Evolutionary conservation across 2,113 vertebrate genomes (phyloP), one percentile per base, ranked within the genome.

Genomic region (Paralichthys olivaceus): DNA sequence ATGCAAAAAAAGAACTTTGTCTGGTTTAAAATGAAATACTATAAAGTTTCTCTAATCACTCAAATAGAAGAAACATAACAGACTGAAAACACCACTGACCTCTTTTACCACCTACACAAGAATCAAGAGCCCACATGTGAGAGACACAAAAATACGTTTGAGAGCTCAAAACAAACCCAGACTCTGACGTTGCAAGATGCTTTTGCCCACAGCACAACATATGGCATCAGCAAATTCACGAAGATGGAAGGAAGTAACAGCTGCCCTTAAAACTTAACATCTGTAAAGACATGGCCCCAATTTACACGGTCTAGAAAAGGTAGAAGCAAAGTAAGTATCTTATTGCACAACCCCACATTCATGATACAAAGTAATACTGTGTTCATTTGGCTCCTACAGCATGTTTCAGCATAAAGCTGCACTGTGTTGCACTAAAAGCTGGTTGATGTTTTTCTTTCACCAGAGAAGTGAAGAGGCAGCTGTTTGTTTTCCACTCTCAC

Each of bases 401-500:
- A 3, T 29, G 28, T 29, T 29, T 29, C 28, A 29, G 28, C 3
- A 5, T 29, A 5, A 29, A 29, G 28, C 28, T 29, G 37, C 37
- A n/a, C n/a, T n/a, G n/a, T n/a, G n/a, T n/a, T n/a, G n/a, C n/a
- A n/a, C n/a, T n/a, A 40, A 45, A 45, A 45, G 13, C 14, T 45
- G 13, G 12, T 3, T 15, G 43, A 45, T 14, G 12, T 15, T 45
- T 45, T 45, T 45, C 14, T 17, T 1, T 51, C 57, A 40, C 11
- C 11, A 32, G 8, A 43, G 17, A 75, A n/a, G 37, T 40, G 45
- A 49, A 58, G 29, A 29, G 6, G 68, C 47, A 23, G 1, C 43
- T 14, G 57, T 53, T 68, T 75, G 55, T 57, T 69, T 75, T 61
- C 12, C 2, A 2, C 49, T 29, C 28, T 62, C 57, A 51, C 34